These are phyloP conservation scores for Mus spretus DNA, from an alignment of 2,797 vertebrate genomes.

Conservation along the genomic window DNA sequence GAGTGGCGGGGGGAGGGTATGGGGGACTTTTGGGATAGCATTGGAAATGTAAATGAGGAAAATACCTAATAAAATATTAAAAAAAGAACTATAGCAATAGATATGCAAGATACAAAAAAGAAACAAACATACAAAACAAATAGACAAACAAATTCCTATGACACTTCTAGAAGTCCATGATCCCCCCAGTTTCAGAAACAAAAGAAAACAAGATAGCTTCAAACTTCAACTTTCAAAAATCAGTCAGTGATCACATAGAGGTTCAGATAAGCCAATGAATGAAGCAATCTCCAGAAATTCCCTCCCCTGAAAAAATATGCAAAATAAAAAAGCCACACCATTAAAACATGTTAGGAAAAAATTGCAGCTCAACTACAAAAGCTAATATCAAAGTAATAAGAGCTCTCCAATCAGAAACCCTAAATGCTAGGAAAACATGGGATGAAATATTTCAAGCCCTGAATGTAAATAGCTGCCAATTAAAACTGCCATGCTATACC, in stretches of 20 bases:
- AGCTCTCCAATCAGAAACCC: background rate
- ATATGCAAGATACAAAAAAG: background rate
- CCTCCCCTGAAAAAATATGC: background rate
- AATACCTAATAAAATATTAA: no score
- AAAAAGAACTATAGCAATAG: background rate
- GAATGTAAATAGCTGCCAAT: background rate
- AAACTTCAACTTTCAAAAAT: background rate
- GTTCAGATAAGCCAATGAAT: background rate
- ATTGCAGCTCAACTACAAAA: background rate
- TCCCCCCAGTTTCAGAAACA: background rate
- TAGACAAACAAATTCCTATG: background rate
- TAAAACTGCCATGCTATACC: background rate
- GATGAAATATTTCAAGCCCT: background rate
- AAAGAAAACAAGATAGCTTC: background rate
- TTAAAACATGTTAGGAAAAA: background rate
- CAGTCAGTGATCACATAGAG: background rate
- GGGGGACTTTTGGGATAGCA: no score
- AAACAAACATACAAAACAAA: background rate
- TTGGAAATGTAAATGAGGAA: no score
- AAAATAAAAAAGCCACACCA: background rate
- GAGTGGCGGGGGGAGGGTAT: no score
- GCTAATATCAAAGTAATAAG: background rate
- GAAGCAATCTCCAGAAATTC: background rate
- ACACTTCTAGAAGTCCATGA: background rate
- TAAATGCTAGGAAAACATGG: background rate